These are phyloP conservation scores for Buphagus erythrorhynchus DNA, from an alignment of 2,797 vertebrate species.

Conservation along the genomic window DNA sequence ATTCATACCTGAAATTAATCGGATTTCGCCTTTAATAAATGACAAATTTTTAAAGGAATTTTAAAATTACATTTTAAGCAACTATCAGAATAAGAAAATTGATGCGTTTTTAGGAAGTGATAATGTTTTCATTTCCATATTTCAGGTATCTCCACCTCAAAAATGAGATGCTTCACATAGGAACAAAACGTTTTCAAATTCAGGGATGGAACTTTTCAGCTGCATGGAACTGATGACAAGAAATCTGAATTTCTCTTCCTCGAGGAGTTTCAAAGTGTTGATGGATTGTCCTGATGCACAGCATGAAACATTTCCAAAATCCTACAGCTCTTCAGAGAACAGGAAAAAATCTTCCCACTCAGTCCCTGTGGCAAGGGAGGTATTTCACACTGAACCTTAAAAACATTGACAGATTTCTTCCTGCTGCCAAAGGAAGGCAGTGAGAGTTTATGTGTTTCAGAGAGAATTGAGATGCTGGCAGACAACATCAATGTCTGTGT, in stretches of 20 bases:
- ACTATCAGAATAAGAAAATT: neutral
- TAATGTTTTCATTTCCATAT: neutral
- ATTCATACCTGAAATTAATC: neutral
- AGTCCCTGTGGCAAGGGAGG: neutral
- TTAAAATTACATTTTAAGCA: neutral
- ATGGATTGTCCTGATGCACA: neutral
- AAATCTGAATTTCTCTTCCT: neutral
- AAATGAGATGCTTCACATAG: neutral
- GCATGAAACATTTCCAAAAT: constrained; percentile 21
- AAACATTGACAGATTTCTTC: constrained; percentile 57
- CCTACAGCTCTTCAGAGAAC: neutral
- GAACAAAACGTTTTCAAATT: neutral
- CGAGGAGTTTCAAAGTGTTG: neutral
- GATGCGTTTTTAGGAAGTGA: neutral
- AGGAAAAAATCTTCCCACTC: constrained; percentile 58
- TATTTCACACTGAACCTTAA: neutral
- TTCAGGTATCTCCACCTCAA: neutral
- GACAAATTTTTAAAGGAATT: neutral
- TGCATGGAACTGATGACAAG: neutral
- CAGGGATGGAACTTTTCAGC: neutral
- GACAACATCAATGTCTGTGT: constrained; percentile 4
- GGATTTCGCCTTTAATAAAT: neutral
- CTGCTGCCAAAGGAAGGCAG: constrained; percentile 1
- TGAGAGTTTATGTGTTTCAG: neutral
- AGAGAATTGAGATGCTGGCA: constrained; percentile 36